These are phyloP conservation scores for Anarhynchus alexandrinus DNA, from an alignment of 2,113 vertebrate species.

Conservation along the genomic window DNA sequence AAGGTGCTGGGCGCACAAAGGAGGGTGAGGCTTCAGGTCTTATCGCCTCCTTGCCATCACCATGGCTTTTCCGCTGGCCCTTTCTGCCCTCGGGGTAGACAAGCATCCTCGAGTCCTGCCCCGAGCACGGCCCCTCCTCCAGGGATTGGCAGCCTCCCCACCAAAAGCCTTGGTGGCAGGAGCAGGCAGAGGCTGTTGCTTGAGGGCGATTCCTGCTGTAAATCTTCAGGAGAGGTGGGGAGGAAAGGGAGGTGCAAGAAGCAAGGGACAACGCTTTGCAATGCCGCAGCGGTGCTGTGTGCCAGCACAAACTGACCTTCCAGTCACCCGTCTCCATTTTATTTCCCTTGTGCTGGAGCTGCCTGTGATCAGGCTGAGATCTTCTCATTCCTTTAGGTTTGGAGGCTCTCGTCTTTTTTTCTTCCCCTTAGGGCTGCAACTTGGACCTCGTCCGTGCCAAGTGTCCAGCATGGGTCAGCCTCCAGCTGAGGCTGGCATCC, in stretches of 20 bases:
- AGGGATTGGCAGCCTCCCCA: background rate
- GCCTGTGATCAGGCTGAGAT: background rate
- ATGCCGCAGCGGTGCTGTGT: accelerated
- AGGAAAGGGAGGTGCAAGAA: constrained; percentile 40
- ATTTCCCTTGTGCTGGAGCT: background rate
- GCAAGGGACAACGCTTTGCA: background rate
- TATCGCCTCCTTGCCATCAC: background rate
- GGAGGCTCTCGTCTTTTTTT: background rate
- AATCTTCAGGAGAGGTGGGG: background rate
- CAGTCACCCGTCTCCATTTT: background rate
- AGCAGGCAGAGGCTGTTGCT: background rate
- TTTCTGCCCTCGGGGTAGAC: background rate
- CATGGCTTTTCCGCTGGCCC: background rate
- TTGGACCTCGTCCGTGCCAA: accelerated
- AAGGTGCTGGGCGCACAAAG: background rate
- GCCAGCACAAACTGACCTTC: constrained; percentile 14
- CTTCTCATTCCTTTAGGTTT: background rate
- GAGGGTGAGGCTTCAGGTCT: constrained; percentile 22
- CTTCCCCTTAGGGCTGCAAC: background rate
- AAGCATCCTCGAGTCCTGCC: background rate
- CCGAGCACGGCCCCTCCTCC: accelerated
- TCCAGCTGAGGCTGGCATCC: background rate
- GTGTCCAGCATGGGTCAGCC: background rate
- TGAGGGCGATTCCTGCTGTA: background rate
- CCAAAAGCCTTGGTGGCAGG: accelerated